A percentile compares a stretch with the other conserved stretches of the same genome.
These are phyloP conservation scores for Drosophila kohkoa DNA, from an alignment of 1,140 invertebrate species.

Conservation along the genomic window DNA sequence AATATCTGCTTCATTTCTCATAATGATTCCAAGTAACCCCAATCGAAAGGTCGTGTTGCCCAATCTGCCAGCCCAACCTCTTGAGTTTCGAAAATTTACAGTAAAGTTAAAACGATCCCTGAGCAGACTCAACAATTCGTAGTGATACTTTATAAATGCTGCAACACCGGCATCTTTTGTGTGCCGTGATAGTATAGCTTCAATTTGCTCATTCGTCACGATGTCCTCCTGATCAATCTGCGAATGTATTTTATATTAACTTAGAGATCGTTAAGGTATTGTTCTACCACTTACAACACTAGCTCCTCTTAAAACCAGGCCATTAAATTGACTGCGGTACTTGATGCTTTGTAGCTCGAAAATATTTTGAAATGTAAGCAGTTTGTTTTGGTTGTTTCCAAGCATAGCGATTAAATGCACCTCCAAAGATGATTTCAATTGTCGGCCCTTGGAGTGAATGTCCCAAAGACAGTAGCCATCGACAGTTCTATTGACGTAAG, in stretches of 20 bases:
- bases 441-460: conserved; percentile 72
- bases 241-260: neutral
- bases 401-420: conserved; percentile 53
- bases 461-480: conserved; percentile 63
- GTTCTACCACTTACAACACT: conserved; percentile 62
- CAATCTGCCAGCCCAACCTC: conserved; percentile 80
- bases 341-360: conserved; percentile 62
- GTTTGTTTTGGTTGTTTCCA: neutral
- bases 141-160: conserved; percentile 79
- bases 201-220: conserved; percentile 65
- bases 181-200: conserved; percentile 55
- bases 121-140: conserved; percentile 64
- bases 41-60: conserved; percentile 70
- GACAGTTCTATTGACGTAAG: conserved; percentile 59
- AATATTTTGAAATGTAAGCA: conserved; percentile 47
- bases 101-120: conserved; percentile 74
- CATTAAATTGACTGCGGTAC: conserved; percentile 65
- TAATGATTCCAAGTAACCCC: conserved; percentile 72
- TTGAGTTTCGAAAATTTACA: conserved; percentile 74
- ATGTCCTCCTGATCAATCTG: conserved; percentile 78
- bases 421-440: conserved; percentile 56
- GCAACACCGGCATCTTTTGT: conserved; percentile 72
- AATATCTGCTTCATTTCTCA: conserved; percentile 77
- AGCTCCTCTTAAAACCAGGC: conserved; percentile 61
- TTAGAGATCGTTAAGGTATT: neutral